These are phyloP conservation scores for Drosophila acutilabella DNA, from an alignment of 2,888 invertebrate genomes.

Conservation along the genomic window DNA sequence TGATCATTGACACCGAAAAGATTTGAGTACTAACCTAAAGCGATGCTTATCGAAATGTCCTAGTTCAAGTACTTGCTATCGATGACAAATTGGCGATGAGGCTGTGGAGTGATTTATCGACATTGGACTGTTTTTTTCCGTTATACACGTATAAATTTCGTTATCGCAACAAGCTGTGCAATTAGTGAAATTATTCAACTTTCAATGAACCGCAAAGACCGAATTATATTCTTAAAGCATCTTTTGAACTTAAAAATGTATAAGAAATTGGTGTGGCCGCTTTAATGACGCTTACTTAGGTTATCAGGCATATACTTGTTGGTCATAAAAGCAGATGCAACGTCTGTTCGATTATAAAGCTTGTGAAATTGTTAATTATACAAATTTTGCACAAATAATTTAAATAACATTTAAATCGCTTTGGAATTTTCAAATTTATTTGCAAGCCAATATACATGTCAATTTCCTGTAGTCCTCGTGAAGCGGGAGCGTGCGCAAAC, in stretches of 20 bases:
- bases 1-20: no score
- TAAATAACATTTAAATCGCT: constrained; percentile 11
- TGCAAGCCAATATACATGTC: constrained; percentile 13
- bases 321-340: constrained; percentile 14
- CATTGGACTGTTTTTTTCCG: constrained; percentile 1
- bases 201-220: constrained; percentile 55
- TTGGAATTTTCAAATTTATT: constrained; percentile 20
- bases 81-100: constrained; percentile 20
- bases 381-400: constrained; percentile 33
- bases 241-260: constrained; percentile 15
- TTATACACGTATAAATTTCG: neutral
- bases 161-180: neutral
- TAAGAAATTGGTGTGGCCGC: constrained; percentile 11
- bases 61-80: constrained; percentile 26
- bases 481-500: constrained; percentile 39
- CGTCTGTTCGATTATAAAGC: constrained; percentile 37
- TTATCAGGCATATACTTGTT: constrained; percentile 47
- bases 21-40: no score
- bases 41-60: neutral
- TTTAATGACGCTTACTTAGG: constrained; percentile 41
- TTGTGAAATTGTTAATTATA: constrained; percentile 28
- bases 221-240: constrained; percentile 20
- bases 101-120: constrained; percentile 19
- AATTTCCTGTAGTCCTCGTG: constrained; percentile 77
- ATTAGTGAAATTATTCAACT: constrained; percentile 25